phyloP scores from a whole-genome alignment of 2,888 invertebrate species.

The Aphidoletes aphidimyza region DNA sequence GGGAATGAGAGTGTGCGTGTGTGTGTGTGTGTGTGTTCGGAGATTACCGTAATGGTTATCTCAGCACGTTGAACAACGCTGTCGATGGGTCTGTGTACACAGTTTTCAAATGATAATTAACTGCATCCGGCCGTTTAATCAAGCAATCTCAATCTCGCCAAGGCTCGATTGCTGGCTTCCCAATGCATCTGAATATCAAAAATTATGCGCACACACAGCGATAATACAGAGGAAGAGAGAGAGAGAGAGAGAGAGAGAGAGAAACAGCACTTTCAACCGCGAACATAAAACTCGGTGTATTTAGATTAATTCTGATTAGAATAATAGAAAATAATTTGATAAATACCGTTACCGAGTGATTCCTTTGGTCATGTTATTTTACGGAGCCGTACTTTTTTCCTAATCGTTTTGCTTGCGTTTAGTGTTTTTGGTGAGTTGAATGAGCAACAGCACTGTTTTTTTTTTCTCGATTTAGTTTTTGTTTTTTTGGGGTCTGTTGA shows the following conservation, averaged over 20 bases:
- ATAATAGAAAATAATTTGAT: slow-evolving; percentile 53
- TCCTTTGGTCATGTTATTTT: neutral
- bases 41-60: slow-evolving; percentile 35
- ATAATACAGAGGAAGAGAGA: neutral
- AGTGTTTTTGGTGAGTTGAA: neutral
- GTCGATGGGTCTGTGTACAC: neutral
- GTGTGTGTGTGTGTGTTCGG: neutral
- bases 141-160: slow-evolving; percentile 11
- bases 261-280: neutral
- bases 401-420: slow-evolving; percentile 22
- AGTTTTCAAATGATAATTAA: slow-evolving; percentile 39
- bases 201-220: neutral
- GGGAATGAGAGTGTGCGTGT: neutral
- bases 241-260: neutral
- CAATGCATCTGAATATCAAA: neutral
- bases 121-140: slow-evolving; percentile 53
- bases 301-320: slow-evolving; percentile 52
- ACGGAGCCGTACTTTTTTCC: neutral
- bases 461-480: slow-evolving; percentile 6
- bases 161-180: neutral
- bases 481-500: too few relatives aligned
- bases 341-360: slow-evolving; percentile 39
- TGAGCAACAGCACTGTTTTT: too few relatives aligned
- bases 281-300: neutral
- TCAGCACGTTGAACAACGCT: neutral